These are phyloP conservation scores for Solea solea DNA, from an alignment of 2,113 vertebrate species.

Conservation along the genomic window DNA sequence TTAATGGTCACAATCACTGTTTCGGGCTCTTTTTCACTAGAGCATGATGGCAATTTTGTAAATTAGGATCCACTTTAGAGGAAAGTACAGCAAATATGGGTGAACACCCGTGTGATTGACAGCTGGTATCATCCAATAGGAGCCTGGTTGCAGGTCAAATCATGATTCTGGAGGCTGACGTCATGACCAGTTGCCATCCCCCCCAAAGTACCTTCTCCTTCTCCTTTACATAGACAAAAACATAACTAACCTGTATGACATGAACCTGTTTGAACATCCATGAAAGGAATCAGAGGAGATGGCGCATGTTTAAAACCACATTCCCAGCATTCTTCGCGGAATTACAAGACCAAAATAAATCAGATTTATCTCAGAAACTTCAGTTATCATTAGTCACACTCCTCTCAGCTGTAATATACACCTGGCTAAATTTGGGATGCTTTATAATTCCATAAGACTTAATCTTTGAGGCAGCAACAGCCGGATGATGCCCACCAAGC, in stretches of 20 bases:
- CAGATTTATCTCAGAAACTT: slow-evolving; percentile 10
- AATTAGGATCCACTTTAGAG: no score
- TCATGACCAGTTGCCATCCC: no score
- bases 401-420: not conserved
- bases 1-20: no score
- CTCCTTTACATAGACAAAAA: not conserved
- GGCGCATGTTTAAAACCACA: slow-evolving; percentile 22
- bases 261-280: slow-evolving; percentile 33
- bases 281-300: slow-evolving; percentile 46
- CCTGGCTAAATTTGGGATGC: not conserved
- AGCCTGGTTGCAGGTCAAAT: no score
- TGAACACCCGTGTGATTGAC: no score
- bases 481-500: not conserved
- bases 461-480: slow-evolving; percentile 5
- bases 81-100: no score
- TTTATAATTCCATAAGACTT: not conserved
- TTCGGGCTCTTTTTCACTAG: no score
- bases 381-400: not conserved
- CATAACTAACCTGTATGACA: slow-evolving; percentile 1
- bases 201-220: no score
- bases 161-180: no score
- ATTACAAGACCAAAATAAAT: slow-evolving; percentile 51
- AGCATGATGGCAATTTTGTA: no score
- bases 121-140: no score
- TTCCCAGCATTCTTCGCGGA: slow-evolving; percentile 46